These are phyloP conservation scores for Lasioglossum vierecki DNA, from an alignment of 2,888 invertebrate species.

Conservation along the genomic window DNA sequence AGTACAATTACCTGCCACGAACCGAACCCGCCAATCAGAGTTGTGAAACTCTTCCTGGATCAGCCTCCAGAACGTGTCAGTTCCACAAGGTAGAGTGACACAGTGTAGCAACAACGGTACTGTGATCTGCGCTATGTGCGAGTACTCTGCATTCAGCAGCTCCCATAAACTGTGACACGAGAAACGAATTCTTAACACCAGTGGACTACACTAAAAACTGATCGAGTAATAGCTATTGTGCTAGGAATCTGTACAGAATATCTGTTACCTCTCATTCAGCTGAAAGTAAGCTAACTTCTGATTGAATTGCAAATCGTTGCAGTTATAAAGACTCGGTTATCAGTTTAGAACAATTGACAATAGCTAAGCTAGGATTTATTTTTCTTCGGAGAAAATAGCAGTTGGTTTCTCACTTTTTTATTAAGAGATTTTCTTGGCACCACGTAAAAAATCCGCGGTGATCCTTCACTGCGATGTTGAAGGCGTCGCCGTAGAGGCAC, in stretches of 20 bases:
- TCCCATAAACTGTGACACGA: conserved; percentile 92
- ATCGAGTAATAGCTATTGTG: neutral
- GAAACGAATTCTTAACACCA: neutral
- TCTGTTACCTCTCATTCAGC: conserved; percentile 25
- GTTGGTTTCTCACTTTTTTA: conserved; percentile 90
- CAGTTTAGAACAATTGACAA: neutral
- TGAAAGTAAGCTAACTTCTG: conserved; percentile 20
- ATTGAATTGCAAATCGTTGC: neutral
- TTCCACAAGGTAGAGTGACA: conserved; percentile 96
- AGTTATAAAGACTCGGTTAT: neutral
- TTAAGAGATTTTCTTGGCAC: conserved; percentile 97
- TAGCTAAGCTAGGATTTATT: neutral
- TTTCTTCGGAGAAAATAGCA: neutral
- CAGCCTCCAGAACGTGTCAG: conserved; percentile 98
- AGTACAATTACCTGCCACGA: conserved; percentile 89
- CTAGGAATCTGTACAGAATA: neutral
- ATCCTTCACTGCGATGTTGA: conserved; percentile 93
- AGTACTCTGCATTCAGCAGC: conserved; percentile 95
- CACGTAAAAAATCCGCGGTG: conserved; percentile 97
- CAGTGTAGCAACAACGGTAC: conserved; percentile 97
- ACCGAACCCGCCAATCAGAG: conserved; percentile 94
- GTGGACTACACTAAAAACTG: neutral
- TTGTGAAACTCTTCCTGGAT: conserved; percentile 97
- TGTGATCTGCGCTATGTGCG: conserved; percentile 96
- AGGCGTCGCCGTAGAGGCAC: conserved; percentile 96